Base-by-base conservation (phyloP, 2,888 invertebrate genomes). In the Nomada fucata region DNA sequence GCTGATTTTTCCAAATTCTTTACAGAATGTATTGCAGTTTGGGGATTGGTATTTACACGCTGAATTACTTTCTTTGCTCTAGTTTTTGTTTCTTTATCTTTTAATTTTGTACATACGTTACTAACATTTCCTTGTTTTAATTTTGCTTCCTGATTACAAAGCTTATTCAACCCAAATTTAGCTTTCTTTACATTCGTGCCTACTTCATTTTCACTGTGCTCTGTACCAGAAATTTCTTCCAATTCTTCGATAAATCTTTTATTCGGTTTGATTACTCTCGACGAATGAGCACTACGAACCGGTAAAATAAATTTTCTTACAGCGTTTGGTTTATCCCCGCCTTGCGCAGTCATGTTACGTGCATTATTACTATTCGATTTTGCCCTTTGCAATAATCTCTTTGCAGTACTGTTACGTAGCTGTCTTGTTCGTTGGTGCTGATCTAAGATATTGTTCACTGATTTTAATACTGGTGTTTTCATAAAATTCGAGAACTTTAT, bases 231-330 rank as follows among this genome's bases (percentile, higher is more conserved):
- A 84, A 91, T 82, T 60, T 94, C 94, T 90, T 95, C 96, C 83
- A 96, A 95, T 80, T 95, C 95, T 91, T 97, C 97, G 74, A 97
- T 95, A 90, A 98, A 97, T 86, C 97, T 95, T 94, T 97, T 98
- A 91, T 97, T 98, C 57, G 98, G 98, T 93, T 97, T 98, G 72
- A 98, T 98, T 60, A 97, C 97, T 86, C 98, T 95, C 7, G 97
- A 97, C 59, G 98, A 98, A 93, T 97, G 97, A 20, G 96, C 97
- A 94, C 97, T 98, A 89, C 97, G 95, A 64, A 96, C 95, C 23
- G 98, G 98, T 82, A 98, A 94, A 50, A 97, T 96, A 94, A 97
- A 97, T 92, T 96, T 96, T 69, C 95, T 94, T 50, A 94, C 94
- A 64, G 94, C 74, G 52, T 82, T 91, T 79, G 93, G 92, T 74